Evolutionary conservation across 2,888 invertebrate genomes (phyloP).

Genomic region (Rhynchonema sp.): DNA sequence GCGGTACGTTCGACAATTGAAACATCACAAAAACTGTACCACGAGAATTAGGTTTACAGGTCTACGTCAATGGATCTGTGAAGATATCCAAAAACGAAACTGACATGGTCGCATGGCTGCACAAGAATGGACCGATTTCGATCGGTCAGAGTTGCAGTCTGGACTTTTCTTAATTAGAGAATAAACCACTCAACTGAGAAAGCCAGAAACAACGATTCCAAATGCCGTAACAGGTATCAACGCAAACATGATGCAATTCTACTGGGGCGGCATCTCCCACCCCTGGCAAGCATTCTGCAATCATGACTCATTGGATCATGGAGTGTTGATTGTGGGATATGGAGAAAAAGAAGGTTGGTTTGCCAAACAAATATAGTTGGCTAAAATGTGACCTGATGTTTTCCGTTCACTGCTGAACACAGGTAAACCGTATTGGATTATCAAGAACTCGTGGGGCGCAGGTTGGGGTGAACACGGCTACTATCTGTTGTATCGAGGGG

Average conservation of each 20-base stretch:
- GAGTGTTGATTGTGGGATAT: slow-evolving; percentile 25
- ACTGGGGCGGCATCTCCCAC: slow-evolving; percentile 25
- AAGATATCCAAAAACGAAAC: slow-evolving; percentile 22
- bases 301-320: slow-evolving; percentile 21
- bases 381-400: neutral
- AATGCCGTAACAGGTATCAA: slow-evolving; percentile 16
- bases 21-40: no score
- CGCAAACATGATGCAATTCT: slow-evolving; percentile 27
- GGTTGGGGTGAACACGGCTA: slow-evolving; percentile 25
- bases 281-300: slow-evolving; percentile 18
- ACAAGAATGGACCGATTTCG: slow-evolving; percentile 23
- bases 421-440: slow-evolving; percentile 22
- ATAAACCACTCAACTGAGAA: no score
- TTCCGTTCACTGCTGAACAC: neutral
- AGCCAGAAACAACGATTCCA: neutral
- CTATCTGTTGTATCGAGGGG: slow-evolving; percentile 36
- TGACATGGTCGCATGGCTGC: slow-evolving; percentile 20
- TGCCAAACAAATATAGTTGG: neutral
- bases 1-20: no score
- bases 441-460: slow-evolving; percentile 25
- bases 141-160: no score
- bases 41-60: no score
- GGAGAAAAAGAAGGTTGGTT: slow-evolving; percentile 12
- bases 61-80: slow-evolving; percentile 24
- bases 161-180: no score